Evolutionary conservation across 2,888 invertebrate genomes (phyloP).

Genomic region (Netelia fuscicornis): DNA sequence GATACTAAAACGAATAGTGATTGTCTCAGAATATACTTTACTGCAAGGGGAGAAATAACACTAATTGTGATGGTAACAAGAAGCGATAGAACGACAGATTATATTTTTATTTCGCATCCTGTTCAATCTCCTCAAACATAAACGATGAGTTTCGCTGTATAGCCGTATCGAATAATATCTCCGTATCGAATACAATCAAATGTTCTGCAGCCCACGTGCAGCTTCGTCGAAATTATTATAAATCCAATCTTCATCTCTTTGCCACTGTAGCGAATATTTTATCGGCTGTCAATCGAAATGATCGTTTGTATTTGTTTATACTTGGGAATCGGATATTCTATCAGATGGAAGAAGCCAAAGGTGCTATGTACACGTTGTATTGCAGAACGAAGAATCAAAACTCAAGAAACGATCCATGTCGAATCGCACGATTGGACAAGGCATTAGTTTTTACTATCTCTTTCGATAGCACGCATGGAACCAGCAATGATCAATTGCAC

Average conservation of each 20-base stretch:
- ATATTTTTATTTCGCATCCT: background rate
- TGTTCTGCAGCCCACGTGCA: background rate
- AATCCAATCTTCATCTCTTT: conserved; percentile 38
- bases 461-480: background rate
- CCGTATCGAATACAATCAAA: conserved; percentile 51
- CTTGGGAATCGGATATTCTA: background rate
- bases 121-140: background rate
- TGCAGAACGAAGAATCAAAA: conserved; percentile 4
- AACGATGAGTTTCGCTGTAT: conserved; percentile 29
- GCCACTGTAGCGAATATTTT: background rate
- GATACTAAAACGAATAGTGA: no score
- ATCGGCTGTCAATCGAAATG: conserved; percentile 26
- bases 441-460: conserved; percentile 20
- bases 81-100: background rate
- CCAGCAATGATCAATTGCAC: conserved; percentile 9
- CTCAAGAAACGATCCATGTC: background rate
- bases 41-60: background rate
- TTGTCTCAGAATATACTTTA: no score
- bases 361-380: conserved; percentile 8
- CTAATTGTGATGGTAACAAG: background rate
- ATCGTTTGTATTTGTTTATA: conserved; percentile 15
- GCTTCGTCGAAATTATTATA: conserved; percentile 18
- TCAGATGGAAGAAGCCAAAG: conserved; percentile 1
- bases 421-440: conserved; percentile 39
- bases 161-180: conserved; percentile 56